Evolutionary conservation across 2,113 vertebrate species (phyloP).

Genomic region (Sapayoa aenigma): DNA sequence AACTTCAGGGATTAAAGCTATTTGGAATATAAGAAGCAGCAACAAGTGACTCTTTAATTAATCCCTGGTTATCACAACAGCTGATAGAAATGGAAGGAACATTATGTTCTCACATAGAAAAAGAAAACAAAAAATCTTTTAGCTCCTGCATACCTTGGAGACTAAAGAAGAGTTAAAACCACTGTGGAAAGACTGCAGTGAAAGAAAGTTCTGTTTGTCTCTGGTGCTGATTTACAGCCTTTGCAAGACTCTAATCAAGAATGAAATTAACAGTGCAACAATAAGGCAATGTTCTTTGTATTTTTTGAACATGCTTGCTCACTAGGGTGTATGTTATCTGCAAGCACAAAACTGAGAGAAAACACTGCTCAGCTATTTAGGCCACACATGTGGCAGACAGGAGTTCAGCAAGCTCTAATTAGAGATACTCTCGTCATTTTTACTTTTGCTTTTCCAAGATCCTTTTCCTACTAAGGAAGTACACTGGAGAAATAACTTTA

Average conservation of each 20-base stretch:
- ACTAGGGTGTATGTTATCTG: not conserved
- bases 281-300: not conserved
- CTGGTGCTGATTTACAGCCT: slow-evolving; percentile 33
- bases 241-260: slow-evolving; percentile 53
- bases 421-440: not conserved
- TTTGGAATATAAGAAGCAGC: slow-evolving; percentile 30
- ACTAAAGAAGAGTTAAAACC: slow-evolving; percentile 15
- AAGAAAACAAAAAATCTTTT: not conserved
- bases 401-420: not conserved
- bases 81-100: slow-evolving; percentile 27
- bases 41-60: slow-evolving; percentile 53
- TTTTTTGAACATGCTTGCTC: slow-evolving; percentile 3
- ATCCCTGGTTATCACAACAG: slow-evolving; percentile 40
- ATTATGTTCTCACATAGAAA: slow-evolving; percentile 5
- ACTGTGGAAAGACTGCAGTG: not conserved
- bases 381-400: rapidly evolving
- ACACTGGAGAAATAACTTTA: not conserved
- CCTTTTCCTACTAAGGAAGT: not conserved
- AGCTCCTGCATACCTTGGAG: not conserved
- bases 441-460: not conserved
- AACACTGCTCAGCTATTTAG: not conserved
- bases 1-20: slow-evolving; percentile 42
- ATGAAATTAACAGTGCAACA: slow-evolving; percentile 14
- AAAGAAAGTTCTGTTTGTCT: not conserved
- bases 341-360: not conserved